A percentile compares a stretch with the other conserved stretches of the same genome.
Evolutionary conservation across 2,113 vertebrate species (phyloP).

Genomic region (Seriola rivoliana): DNA sequence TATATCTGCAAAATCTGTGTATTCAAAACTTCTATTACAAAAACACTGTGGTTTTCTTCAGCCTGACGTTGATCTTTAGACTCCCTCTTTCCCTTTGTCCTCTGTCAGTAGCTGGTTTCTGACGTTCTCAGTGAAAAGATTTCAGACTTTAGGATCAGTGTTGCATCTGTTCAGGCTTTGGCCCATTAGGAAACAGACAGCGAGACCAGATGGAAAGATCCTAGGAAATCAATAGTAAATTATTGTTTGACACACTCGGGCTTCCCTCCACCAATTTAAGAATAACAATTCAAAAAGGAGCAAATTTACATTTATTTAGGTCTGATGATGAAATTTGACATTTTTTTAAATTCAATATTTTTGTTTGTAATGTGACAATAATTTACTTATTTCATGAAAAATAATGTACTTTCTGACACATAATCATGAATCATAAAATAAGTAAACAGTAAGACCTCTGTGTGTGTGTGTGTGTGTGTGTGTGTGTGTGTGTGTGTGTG

Average conservation of each 20-base stretch:
- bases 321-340: neutral
- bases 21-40: neutral
- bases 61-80: neutral
- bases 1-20: neutral
- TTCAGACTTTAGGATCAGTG: conserved; percentile 36
- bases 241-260: conserved; percentile 30
- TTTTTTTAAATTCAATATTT: neutral
- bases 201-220: conserved; percentile 66
- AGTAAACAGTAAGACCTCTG: too few species aligned
- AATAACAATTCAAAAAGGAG: conserved; percentile 5
- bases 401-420: neutral
- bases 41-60: neutral
- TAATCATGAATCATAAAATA: neutral
- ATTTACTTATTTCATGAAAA: neutral
- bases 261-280: conserved; percentile 3
- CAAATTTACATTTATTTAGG: neutral
- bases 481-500: conserved; percentile 18
- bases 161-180: conserved; percentile 72
- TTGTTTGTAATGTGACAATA: neutral
- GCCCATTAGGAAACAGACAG: conserved; percentile 70
- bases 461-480: neutral
- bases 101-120: neutral
- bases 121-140: conserved; percentile 13
- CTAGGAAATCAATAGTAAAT: conserved; percentile 61
- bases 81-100: neutral